Conservation (phyloP, 2,113 vertebrate genomes). For the Pygoscelis adeliae region DNA sequence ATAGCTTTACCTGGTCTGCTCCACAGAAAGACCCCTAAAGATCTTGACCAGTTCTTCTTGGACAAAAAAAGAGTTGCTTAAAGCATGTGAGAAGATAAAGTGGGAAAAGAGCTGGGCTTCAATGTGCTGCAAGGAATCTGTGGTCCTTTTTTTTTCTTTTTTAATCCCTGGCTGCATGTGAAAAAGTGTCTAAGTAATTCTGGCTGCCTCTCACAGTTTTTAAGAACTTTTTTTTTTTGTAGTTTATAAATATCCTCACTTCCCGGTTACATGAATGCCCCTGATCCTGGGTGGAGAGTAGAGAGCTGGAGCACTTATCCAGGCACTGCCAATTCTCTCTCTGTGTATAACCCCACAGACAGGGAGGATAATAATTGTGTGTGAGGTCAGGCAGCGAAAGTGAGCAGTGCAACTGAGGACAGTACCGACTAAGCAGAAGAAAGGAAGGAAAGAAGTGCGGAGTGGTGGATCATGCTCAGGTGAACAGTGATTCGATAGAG, state of each 20-base stretch:
- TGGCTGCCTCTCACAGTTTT: neutral
- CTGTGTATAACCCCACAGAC: neutral
- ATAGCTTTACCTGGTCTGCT: neutral
- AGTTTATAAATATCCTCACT: neutral
- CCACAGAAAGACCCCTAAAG: neutral
- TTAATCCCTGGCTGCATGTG: neutral
- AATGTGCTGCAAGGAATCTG: neutral
- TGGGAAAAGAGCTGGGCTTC: neutral
- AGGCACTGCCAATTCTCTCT: neutral
- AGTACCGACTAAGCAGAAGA: neutral
- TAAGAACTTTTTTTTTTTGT: no score
- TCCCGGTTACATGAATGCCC: neutral
- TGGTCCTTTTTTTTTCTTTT: neutral
- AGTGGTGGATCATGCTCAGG: neutral
- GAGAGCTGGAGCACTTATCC: neutral
- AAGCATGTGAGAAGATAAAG: neutral
- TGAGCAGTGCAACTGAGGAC: neutral
- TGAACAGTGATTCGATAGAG: neutral
- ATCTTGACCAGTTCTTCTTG: neutral
- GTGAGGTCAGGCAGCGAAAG: neutral
- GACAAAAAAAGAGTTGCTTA: neutral
- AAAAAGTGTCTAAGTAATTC: neutral
- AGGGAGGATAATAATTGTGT: neutral
- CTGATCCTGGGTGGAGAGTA: neutral
- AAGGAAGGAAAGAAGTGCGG: neutral